Base-by-base conservation (phyloP, 1,140 invertebrate species). In the Rhynchophorus ferrugineus region DNA sequence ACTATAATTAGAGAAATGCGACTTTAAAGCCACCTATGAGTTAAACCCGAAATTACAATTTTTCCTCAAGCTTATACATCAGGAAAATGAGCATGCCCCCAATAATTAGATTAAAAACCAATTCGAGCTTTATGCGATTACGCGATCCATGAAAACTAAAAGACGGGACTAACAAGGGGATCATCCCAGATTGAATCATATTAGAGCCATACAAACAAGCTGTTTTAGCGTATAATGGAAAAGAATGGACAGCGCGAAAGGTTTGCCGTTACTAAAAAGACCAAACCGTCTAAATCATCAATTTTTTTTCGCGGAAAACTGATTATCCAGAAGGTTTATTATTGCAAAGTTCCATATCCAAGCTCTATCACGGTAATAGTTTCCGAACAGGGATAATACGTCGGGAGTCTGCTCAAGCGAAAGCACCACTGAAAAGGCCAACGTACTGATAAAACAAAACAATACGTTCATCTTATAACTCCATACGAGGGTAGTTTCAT, bases 341-440 rank as follows among this genome's bases (percentile, higher is more conserved):
- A 51, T 51, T 43, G 39, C 49, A 51, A 44, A 44, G 29, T 39
- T 44, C 38, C 42, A 36, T 44, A 51, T 51, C 49, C 39, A 37
- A 14, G 49, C 33, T 44, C 24, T 44, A 51, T 51, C 39, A 39
- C 49, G 49, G 41, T 44, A 51, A 51, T 51, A 51, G 49, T 51
- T 51, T 51, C 36, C 35, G 24, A 18, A 19, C 29, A 51, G 34
- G n/a, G 49, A 51, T 51, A 51, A 51, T 51, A 44, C 39, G 29
- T 33, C 24, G 13, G 38, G 11, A n/a, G 48, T 42, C 48, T 37
- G 46, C 21, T 51, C 48, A 51, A 16, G 49, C 49, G 49, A 51
- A 29, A 38, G 14, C 45, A 36, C 3, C n/a, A 8, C 33, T 29
- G 45, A n/a, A 11, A 35, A 44, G 41, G 49, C 41, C 49, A 51